Evolutionary conservation across 2,888 invertebrate species (phyloP), one percentile per base, ranked within the genome.

Genomic region (Apantesis nais): DNA sequence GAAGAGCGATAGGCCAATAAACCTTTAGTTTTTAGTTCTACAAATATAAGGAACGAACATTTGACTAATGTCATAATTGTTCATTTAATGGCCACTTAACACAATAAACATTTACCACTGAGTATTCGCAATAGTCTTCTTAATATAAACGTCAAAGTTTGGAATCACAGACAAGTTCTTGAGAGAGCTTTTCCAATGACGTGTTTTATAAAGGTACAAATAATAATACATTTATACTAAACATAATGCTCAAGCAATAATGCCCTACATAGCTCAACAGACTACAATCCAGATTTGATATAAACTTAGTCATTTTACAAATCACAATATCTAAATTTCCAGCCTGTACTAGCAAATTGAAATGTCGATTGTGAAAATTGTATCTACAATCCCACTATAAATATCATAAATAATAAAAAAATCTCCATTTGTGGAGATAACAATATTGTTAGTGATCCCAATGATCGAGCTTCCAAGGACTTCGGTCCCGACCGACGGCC

Each of bases 361-460:
- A 76, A 74, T 73, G 76, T 74, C 72, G 79, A 78, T 62, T 48
- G 77, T 83, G 82, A 81, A 81, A 77, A 84, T 81, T 78, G 77
- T 83, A 81, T 83, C 52, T 82, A 83, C 82, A 85, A 81, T 80
- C 75, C 81, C 81, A 79, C 62, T 73, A 74, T 69, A 78, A 75
- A 77, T 67, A 81, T 84, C 79, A 80, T 83, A 83, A 79, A 78
- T 76, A 71, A 79, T 79, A 80, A 86, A 81, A 85, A 85, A 92
- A 90, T 92, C 93, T 89, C 90, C 93, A 93, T 92, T 91, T 92
- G 83, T 92, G 92, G 85, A 92, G 93, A 93, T 93, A 93, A 92
- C 92, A 84, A 87, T 88, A 86, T 84, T 80, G 82, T 85, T 82
- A 84, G 85, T 90, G 90, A 87, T 90, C 89, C 90, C 90, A 86